Percentiles rank a stretch among this genome's conserved stretches.
Conservation (phyloP, 2,113 vertebrate genomes). For the Calonectris borealis region DNA sequence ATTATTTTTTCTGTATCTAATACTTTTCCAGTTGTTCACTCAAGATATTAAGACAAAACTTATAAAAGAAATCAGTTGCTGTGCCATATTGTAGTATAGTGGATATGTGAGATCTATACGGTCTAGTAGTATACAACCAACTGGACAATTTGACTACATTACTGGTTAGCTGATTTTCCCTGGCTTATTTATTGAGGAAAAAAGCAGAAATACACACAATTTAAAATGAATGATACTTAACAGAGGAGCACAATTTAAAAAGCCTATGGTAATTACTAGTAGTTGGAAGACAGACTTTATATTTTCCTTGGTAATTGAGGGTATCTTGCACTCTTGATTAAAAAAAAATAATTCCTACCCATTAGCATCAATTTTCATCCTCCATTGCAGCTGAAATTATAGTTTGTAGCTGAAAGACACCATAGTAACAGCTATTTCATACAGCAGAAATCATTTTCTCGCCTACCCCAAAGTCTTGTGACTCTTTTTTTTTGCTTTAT, state of each 20-base stretch:
- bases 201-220: not conserved
- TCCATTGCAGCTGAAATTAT: not conserved
- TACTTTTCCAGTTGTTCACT: not conserved
- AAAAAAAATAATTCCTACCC: not conserved
- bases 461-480: not conserved
- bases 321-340: not conserved
- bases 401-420: constrained; percentile 32
- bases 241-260: not conserved
- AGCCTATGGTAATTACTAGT: not conserved
- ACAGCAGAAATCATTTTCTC: constrained; percentile 51
- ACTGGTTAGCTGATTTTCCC: not conserved
- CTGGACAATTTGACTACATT: not conserved
- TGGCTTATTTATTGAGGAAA: not conserved
- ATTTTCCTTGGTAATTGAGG: not conserved
- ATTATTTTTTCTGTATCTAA: not conserved
- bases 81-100: not conserved
- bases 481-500: not conserved
- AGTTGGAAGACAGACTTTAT: not conserved
- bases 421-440: constrained; percentile 48
- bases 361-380: constrained; percentile 40
- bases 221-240: not conserved
- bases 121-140: not conserved
- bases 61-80: not conserved
- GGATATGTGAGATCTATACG: not conserved
- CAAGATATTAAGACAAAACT: not conserved